These are phyloP conservation scores for Zoanthus solanderi DNA, from an alignment of 92 coral and sea anemone species.

Conservation along the genomic window DNA sequence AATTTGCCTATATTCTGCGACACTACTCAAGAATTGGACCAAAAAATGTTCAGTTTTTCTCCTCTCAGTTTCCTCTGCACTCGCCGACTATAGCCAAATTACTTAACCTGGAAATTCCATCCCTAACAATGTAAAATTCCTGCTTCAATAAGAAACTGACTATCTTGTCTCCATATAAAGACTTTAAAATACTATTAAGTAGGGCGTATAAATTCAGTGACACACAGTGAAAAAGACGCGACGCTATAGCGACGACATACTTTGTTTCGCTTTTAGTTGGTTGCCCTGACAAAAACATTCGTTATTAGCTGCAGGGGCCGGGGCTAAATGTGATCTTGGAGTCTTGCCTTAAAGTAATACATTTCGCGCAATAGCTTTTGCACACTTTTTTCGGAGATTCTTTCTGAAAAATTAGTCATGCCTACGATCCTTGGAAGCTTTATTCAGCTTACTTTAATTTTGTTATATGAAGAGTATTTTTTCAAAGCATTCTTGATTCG, in stretches of 20 bases:
- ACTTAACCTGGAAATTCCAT: slow-evolving; percentile 12
- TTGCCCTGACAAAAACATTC: not conserved
- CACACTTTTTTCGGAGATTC: no score
- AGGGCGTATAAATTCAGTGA: not conserved
- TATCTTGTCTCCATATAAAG: not conserved
- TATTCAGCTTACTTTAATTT: no score
- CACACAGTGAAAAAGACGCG: not conserved
- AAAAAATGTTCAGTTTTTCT: not conserved
- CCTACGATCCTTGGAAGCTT: no score
- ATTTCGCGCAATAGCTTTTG: no score
- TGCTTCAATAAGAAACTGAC: not conserved
- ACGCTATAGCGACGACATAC: not conserved
- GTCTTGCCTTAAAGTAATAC: slow-evolving; percentile 31
- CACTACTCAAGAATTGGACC: slow-evolving; percentile 1
- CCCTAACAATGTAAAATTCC: not conserved
- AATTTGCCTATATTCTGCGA: slow-evolving; percentile 6
- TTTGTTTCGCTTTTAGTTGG: not conserved
- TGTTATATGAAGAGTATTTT: no score
- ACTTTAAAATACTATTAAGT: not conserved
- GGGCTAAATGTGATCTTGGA: slow-evolving; percentile 13
- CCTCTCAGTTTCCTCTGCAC: not conserved
- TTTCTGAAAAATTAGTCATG: no score
- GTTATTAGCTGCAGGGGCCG: slow-evolving; percentile 32
- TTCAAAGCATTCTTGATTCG: no score
- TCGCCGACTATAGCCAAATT: slow-evolving; percentile 12